Percentiles rank a stretch among this genome's conserved stretches.
These are phyloP conservation scores for Drosophila pectinifera DNA, from an alignment of 1,140 invertebrate species.

Conservation along the genomic window DNA sequence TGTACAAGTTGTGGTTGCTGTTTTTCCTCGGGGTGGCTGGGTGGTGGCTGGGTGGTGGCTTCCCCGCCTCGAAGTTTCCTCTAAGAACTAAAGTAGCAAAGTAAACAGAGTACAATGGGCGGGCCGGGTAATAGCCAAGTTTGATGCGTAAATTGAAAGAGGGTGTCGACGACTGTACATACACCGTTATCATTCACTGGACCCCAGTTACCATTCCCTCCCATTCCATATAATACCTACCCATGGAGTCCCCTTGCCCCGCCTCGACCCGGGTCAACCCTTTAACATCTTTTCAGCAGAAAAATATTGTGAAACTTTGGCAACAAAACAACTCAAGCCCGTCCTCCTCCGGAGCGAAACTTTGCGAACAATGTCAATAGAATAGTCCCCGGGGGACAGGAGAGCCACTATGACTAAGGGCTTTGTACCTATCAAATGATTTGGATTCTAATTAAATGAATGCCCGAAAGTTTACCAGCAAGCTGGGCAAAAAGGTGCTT, in stretches of 20 bases:
- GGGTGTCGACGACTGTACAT: slow-evolving; percentile 52
- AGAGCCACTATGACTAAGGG: slow-evolving; percentile 51
- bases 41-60: slow-evolving; percentile 1
- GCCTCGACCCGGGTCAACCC: slow-evolving; percentile 20
- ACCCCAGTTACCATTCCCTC: slow-evolving; percentile 8
- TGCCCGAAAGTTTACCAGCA: slow-evolving; percentile 33
- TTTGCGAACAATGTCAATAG: slow-evolving; percentile 54
- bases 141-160: slow-evolving; percentile 59
- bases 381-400: slow-evolving; percentile 47
- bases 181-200: slow-evolving; percentile 54
- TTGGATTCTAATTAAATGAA: slow-evolving; percentile 58
- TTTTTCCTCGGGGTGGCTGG: slow-evolving; percentile 33
- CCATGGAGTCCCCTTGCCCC: neutral
- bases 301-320: slow-evolving; percentile 60
- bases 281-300: slow-evolving; percentile 56
- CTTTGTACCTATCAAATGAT: slow-evolving; percentile 57
- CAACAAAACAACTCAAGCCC: slow-evolving; percentile 52
- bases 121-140: slow-evolving; percentile 57
- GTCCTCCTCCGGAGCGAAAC: slow-evolving; percentile 7
- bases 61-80: slow-evolving; percentile 44
- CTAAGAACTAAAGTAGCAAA: slow-evolving; percentile 71
- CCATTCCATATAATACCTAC: neutral
- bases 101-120: slow-evolving; percentile 61
- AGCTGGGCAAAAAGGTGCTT: neutral
- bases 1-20: slow-evolving; percentile 56